These are phyloP conservation scores for Aspidiotus destructor DNA, from an alignment of 2,888 invertebrate species.

Conservation along the genomic window DNA sequence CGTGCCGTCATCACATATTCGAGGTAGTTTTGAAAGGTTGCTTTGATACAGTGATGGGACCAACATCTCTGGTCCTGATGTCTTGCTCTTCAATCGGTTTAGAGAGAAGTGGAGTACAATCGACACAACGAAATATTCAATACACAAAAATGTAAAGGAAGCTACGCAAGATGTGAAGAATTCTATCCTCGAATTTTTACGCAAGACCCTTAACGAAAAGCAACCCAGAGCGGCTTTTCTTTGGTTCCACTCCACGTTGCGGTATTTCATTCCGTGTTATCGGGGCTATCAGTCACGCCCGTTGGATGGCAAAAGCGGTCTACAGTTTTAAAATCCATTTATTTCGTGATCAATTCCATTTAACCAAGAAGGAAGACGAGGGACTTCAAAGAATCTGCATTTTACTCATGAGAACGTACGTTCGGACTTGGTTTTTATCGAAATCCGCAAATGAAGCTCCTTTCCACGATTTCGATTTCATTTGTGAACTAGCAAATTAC, in stretches of 20 bases:
- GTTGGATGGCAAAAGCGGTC: constrained; percentile 39
- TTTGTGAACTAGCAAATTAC: constrained; percentile 25
- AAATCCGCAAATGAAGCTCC: constrained; percentile 24
- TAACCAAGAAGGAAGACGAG: constrained; percentile 35
- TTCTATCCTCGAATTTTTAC: no score
- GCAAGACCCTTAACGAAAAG: no score
- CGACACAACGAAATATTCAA: no score
- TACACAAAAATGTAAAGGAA: constrained; percentile 31
- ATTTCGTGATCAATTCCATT: constrained; percentile 36
- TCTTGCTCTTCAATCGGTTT: no score
- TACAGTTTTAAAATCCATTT: constrained; percentile 33
- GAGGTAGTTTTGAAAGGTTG: no score
- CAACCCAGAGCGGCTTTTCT: no score
- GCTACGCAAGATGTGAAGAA: no score
- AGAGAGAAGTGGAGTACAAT: no score
- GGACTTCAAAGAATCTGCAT: constrained; percentile 34
- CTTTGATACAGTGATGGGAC: no score
- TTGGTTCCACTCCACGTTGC: no score
- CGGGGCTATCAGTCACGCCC: constrained; percentile 38
- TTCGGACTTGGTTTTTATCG: constrained; percentile 33
- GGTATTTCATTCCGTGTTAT: constrained; percentile 36
- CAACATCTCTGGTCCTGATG: no score
- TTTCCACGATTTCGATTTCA: constrained; percentile 26
- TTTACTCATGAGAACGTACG: constrained; percentile 32
- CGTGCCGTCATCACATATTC: neutral